Evolutionary conservation across 1,140 invertebrate genomes (phyloP), one percentile per base, ranked within the genome.

Genomic region (Leucophenga varia): DNA sequence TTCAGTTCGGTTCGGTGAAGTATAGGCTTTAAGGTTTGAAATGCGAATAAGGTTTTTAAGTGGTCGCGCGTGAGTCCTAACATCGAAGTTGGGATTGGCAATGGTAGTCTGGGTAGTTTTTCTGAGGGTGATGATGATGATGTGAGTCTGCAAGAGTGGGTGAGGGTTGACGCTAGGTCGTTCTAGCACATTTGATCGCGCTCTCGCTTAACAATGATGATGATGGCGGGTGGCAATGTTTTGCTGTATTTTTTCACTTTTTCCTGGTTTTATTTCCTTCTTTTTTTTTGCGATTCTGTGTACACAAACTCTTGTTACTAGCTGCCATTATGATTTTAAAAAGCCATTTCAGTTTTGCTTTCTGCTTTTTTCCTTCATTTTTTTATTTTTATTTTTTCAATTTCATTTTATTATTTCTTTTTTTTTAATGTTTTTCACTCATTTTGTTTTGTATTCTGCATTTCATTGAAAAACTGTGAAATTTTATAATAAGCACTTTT

Each of bases 321-420:
- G 69, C 69, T 72, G 69, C 69, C 69, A 72, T 72, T 72, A 72
- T 72, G 69, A 72, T 72, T 72, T 72, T 72, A 57, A 72, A 72
- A 72, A 72, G 69, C 69, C 69, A 72, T 72, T 69, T 65, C 59
- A 60, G 55, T 32, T 46, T 37, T 35, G 22, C 25, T 40, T 32
- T 47, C 19, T 18, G 5, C 17, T 22, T 43, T 47, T 46, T 45
- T 41, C 10, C 16, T 44, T n/a, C n/a, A 32, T 44, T 42, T 37
- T 49, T 22, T 43, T 22, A 7, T 44, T 30, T 54, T 43, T 55
- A 17, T 14, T 38, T 31, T 25, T 39, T 18, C 19, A 30, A 8
- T 30, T 30, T 30, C 25, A 30, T 8, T 30, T 47, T 50, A 28
- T 53, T 47, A 45, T 36, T 32, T 28, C 20, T 45, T 52, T 52